Base-by-base conservation (phyloP, 2,113 vertebrate genomes). In the Diphyllodes magnificus region DNA sequence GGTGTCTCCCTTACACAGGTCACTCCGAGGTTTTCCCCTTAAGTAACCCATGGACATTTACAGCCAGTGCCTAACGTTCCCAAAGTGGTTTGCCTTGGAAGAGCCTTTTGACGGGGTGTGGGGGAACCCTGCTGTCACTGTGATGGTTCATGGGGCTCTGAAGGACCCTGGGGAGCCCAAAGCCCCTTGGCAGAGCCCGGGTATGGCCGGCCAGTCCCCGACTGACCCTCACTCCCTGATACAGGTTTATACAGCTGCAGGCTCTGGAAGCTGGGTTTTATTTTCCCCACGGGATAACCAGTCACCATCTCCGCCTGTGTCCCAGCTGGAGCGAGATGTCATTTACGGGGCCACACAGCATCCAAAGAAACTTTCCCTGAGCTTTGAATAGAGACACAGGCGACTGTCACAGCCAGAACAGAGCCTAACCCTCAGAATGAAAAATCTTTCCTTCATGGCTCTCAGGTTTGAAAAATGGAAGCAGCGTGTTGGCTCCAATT, bases 391-490 rank as follows among this genome's bases (percentile, higher is more conserved):
- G 16, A 86, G 92, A 84, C n/a, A 65, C 33, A 45, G 75, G 86
- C 0, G 0, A 50, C 83, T 86, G 91, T 91, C 89, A 49, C 54
- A 83, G 82, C 83, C 51, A 3, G 54, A 53, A 31, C 1, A 15
- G 56, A 70, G 45, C 23, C 25, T 14, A 24, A 19, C 33, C 22
- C 72, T 54, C 53, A 15, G 18, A 47, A 75, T 79, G 90, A 95
- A 76, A 85, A 94, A 91, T 82, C 90, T 70, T 81, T n/a, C 77
- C 61, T 78, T 84, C 82, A 25, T 44, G 87, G 51, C 65, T 87
- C 37, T 79, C 15, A 3, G 73, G 44, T 79, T n/a, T 91, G 96
- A 93, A 27, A 84, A 84, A 89, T 64, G 50, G 77, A 17, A 89
- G 73, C 35, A 11, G 81, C 1, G 0, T 5, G 23, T 63, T 91